Conservation (phyloP, 1,140 invertebrate species). For the Scaptomyza hsui region DNA sequence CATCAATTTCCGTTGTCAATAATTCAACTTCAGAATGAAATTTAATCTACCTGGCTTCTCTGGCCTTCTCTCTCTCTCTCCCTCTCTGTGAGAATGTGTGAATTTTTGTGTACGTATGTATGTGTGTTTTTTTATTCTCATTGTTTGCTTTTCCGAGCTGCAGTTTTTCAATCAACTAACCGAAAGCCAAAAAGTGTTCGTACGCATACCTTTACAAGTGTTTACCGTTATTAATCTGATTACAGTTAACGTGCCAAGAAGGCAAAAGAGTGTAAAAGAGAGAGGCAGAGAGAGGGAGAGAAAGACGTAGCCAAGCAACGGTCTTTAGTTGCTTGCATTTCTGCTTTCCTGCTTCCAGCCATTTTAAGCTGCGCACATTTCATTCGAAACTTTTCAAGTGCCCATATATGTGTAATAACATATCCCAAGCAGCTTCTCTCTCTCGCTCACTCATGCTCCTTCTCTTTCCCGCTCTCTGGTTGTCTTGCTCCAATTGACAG, state of each 20-base stretch:
- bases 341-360: slow-evolving; percentile 30
- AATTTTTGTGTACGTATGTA: not conserved
- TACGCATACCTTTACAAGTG: slow-evolving; percentile 48
- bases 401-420: slow-evolving; percentile 77
- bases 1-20: slow-evolving; percentile 79
- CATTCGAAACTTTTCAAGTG: slow-evolving; percentile 79
- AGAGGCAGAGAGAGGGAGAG: slow-evolving; percentile 6
- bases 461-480: not conserved
- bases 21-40: slow-evolving; percentile 70
- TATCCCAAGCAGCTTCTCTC: slow-evolving; percentile 58
- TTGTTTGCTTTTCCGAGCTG: not conserved
- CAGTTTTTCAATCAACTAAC: slow-evolving; percentile 53
- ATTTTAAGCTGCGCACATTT: slow-evolving; percentile 54
- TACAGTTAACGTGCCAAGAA: slow-evolving; percentile 60
- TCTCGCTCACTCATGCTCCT: not conserved
- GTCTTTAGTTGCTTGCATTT: no score
- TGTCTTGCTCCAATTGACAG: slow-evolving; percentile 77
- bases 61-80: not conserved
- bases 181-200: slow-evolving; percentile 33
- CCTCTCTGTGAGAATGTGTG: not conserved
- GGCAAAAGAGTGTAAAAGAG: slow-evolving; percentile 2
- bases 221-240: slow-evolving; percentile 80
- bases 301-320: slow-evolving; percentile 1
- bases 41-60: slow-evolving; percentile 59
- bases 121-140: not conserved